Evolutionary conservation across 2,797 vertebrate species (phyloP), one percentile per base, ranked within the genome.

Genomic region (Catamblyrhynchus diadema): DNA sequence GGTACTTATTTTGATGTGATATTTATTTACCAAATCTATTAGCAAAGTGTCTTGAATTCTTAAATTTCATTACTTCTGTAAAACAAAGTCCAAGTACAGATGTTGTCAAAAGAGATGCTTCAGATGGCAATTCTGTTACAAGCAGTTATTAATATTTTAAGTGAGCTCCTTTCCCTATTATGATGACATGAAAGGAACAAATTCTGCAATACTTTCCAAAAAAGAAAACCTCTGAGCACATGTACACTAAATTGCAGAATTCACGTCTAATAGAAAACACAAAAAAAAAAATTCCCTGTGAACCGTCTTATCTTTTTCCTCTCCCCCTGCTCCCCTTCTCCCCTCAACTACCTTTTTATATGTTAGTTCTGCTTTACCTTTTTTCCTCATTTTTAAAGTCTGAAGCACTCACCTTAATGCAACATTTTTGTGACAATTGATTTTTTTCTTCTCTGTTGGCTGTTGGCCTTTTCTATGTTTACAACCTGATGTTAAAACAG

Each of bases 241-340:
- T 37, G 23, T 74, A 12, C 9, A 3, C 21, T 72, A 5, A 64
- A 54, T 32, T 75, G 50, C 57, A 75, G 37, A 78, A 54, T 33
- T 57, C 1, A 1, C 24, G 16, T 66, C 39, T 82, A 32, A 59
- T 12, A 59, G 22, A 35, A 37, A 81, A 42, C 14, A 67, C 0
- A 1, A 57, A 70, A 56, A 56, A 74, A 50, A 6, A 0, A 50
- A 39, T 32, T 33, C 9, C 6, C 21, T 77, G 22, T 25, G 14
- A 57, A 39, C 47, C 44, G 15, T 45, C 10, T 14, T 79, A 19
- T 13, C 23, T 30, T 51, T 23, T 74, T 56, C 32, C 8, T n/a
- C 23, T 61, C 9, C 12, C 4, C 10, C 11, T 42, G 12, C 3
- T 6, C 7, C 6, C 3, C 8, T 30, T 14, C 4, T 15, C 4